These are phyloP conservation scores for Potorous gilbertii DNA, from an alignment of 2,797 vertebrate species.

Conservation along the genomic window DNA sequence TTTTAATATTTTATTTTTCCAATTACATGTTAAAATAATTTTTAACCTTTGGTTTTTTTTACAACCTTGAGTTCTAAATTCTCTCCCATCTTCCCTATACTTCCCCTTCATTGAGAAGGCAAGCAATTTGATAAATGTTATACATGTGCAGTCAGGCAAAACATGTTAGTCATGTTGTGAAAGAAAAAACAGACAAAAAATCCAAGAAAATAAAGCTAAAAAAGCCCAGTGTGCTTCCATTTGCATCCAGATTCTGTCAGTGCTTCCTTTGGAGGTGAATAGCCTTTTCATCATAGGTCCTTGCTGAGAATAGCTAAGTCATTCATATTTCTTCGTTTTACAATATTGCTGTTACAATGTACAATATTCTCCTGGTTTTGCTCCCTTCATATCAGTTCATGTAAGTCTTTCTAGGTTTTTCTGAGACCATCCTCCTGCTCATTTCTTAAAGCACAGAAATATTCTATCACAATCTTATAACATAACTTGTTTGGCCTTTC, in stretches of 20 bases:
- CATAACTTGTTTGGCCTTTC: neutral
- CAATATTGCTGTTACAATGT: neutral
- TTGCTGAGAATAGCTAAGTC: neutral
- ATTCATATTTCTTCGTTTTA: neutral
- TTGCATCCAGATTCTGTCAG: neutral
- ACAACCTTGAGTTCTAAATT: neutral
- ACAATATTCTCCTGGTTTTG: neutral
- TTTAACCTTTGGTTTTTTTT: neutral
- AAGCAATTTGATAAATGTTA: neutral
- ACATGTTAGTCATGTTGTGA: neutral
- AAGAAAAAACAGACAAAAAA: neutral
- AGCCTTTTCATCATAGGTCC: neutral
- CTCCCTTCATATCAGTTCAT: neutral
- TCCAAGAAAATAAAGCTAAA: neutral
- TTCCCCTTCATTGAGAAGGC: neutral
- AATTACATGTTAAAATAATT: neutral
- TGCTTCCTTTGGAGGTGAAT: neutral
- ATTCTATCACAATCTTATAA: neutral
- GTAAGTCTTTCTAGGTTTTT: neutral
- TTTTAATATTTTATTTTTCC: neutral
- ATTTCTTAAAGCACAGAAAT: neutral
- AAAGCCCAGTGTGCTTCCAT: neutral
- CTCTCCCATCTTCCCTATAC: neutral
- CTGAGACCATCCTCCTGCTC: neutral
- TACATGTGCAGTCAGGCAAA: neutral